These are phyloP conservation scores for Strigamia transsilvanica DNA, from an alignment of 2,888 invertebrate species.

Conservation along the genomic window DNA sequence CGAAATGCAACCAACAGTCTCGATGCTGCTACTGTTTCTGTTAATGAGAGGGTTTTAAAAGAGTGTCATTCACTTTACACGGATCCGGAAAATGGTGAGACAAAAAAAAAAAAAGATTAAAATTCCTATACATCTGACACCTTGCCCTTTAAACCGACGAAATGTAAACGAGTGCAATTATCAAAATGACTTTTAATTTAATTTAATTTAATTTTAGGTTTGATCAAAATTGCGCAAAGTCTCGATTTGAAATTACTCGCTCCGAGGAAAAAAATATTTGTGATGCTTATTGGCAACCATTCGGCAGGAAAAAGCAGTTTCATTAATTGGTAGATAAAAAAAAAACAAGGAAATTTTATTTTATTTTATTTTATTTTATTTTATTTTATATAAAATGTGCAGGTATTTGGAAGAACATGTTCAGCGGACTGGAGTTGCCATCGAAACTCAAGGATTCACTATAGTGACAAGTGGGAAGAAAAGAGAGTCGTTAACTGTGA, in stretches of 20 bases:
- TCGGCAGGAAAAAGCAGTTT: constrained; percentile 71
- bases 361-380: neutral
- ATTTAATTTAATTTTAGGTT: constrained; percentile 60
- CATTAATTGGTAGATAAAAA: constrained; percentile 68
- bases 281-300: constrained; percentile 70
- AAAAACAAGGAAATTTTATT: too few relatives aligned
- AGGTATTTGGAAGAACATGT: constrained; percentile 71
- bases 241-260: constrained; percentile 66
- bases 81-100: constrained; percentile 66
- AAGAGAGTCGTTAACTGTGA: constrained; percentile 68
- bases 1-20: constrained; percentile 61
- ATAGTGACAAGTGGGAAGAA: constrained; percentile 69
- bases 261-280: constrained; percentile 69
- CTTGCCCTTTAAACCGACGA: too few relatives aligned
- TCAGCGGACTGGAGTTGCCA: constrained; percentile 70
- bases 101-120: neutral
- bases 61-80: constrained; percentile 68
- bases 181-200: neutral
- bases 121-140: too few relatives aligned
- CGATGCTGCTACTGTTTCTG: constrained; percentile 64
- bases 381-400: neutral
- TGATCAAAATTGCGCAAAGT: constrained; percentile 67
- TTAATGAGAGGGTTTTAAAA: constrained; percentile 68
- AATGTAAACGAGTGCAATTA: too few relatives aligned
- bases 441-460: constrained; percentile 70